These are phyloP conservation scores for Drosophila lacteicornis DNA, from an alignment of 1,140 invertebrate species.

Conservation along the genomic window DNA sequence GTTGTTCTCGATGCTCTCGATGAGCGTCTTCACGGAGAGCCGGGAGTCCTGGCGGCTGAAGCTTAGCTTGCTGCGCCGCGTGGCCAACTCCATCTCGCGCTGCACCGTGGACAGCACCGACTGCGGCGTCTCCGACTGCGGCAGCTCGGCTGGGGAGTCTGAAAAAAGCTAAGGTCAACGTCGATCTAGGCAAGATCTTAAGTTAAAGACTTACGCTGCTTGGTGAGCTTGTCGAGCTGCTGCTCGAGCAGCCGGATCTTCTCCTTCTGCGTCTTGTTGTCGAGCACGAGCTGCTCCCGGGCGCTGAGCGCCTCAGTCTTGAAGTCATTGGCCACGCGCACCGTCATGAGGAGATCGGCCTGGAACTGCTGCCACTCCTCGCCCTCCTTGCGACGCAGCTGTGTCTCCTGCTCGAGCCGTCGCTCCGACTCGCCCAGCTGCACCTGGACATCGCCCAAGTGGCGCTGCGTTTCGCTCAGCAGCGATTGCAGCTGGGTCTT, in stretches of 20 bases:
- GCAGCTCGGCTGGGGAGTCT: conserved; percentile 59
- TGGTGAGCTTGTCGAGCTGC: conserved; percentile 90
- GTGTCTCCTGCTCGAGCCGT: conserved; percentile 87
- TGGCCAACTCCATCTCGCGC: conserved; percentile 86
- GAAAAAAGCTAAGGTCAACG: not conserved
- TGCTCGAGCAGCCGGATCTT: conserved; percentile 90
- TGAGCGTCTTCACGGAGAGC: conserved; percentile 94
- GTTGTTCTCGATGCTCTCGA: conserved; percentile 96
- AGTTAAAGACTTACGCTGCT: conserved; percentile 70
- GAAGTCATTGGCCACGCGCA: conserved; percentile 97
- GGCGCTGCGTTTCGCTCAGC: conserved; percentile 89
- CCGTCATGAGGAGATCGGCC: conserved; percentile 95
- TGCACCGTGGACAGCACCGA: conserved; percentile 86
- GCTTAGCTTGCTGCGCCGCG: conserved; percentile 86
- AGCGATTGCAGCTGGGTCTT: conserved; percentile 89
- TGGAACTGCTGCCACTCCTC: conserved; percentile 98
- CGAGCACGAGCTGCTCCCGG: conserved; percentile 91
- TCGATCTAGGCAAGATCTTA: not conserved
- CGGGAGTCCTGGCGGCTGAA: conserved; percentile 90
- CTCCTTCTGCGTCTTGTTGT: conserved; percentile 93
- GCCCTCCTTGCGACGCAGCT: conserved; percentile 87
- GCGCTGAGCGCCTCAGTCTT: conserved; percentile 94
- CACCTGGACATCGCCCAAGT: conserved; percentile 87
- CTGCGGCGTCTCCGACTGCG: conserved; percentile 86
- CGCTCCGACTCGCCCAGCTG: conserved; percentile 86